These are phyloP conservation scores for Aptenodytes forsteri DNA, from an alignment of 2,113 vertebrate species.

Conservation along the genomic window DNA sequence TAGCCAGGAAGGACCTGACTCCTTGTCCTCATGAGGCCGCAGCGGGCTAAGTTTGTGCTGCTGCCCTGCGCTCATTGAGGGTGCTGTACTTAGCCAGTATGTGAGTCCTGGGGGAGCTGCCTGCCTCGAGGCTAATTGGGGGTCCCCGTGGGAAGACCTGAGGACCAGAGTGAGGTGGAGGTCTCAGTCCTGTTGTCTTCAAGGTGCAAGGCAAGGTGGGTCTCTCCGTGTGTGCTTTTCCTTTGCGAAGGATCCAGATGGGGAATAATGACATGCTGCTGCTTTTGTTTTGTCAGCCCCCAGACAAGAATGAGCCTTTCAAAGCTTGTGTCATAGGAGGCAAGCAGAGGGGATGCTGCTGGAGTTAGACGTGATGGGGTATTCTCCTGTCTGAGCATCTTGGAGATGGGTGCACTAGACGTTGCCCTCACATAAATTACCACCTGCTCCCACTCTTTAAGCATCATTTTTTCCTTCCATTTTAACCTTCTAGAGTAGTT, in stretches of 20 bases:
- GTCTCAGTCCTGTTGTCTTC: not conserved
- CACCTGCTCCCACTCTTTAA: not conserved
- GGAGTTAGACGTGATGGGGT: not conserved
- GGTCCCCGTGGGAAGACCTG: rapidly evolving
- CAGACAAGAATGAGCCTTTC: not conserved
- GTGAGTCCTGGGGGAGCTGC: not conserved
- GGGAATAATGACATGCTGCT: not conserved
- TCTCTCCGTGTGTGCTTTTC: not conserved
- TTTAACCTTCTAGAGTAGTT: constrained; percentile 35
- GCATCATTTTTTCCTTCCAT: not conserved
- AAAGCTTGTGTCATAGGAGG: not conserved
- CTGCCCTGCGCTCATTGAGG: rapidly evolving
- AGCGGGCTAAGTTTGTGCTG: not conserved
- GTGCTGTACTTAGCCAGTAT: rapidly evolving
- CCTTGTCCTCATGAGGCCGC: not conserved
- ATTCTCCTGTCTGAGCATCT: not conserved
- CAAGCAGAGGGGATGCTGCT: not conserved
- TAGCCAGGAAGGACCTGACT: not conserved
- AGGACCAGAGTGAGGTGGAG: not conserved
- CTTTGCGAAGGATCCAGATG: not conserved
- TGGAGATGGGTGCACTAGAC: not conserved
- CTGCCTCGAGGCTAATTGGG: not conserved
- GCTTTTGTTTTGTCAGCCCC: not conserved
- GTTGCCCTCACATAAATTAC: not conserved
- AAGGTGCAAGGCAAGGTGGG: not conserved